phyloP scores from a whole-genome alignment of 2,888 invertebrate genomes.

The Tachina lurida region DNA sequence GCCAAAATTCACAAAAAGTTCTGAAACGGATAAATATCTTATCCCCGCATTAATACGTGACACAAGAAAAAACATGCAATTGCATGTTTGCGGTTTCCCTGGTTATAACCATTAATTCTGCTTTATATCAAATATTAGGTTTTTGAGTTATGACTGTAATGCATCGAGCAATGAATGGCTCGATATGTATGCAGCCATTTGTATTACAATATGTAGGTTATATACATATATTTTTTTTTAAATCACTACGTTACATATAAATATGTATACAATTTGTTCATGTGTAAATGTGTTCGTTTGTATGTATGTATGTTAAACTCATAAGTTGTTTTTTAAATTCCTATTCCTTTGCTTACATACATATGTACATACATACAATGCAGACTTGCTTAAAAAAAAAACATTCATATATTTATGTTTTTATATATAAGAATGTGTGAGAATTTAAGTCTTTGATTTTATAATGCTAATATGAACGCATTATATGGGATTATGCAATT shows the following conservation, averaged over 20 bases:
- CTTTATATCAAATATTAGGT: too few relatives aligned
- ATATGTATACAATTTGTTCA: not conserved
- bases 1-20: too few relatives aligned
- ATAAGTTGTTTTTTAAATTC: slow-evolving; percentile 5
- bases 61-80: too few relatives aligned
- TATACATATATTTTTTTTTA: not conserved
- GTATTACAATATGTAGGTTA: not conserved
- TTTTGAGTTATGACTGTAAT: too few relatives aligned
- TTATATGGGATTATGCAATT: slow-evolving; percentile 67
- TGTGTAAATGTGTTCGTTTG: not conserved
- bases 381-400: not conserved
- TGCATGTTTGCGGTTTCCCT: too few relatives aligned
- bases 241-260: not conserved
- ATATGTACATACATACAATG: not conserved
- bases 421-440: not conserved
- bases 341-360: not conserved
- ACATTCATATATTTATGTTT: not conserved
- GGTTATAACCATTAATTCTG: too few relatives aligned
- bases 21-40: too few relatives aligned
- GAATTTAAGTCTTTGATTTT: slow-evolving; percentile 60
- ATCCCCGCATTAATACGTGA: too few relatives aligned
- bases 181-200: not conserved
- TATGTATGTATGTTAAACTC: not conserved
- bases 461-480: slow-evolving; percentile 65
- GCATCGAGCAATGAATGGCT: too few relatives aligned